Percentiles rank a stretch among this genome's conserved stretches.
Evolutionary conservation across 2,888 invertebrate genomes (phyloP).

Genomic region (Zootermopsis nevadensis): DNA sequence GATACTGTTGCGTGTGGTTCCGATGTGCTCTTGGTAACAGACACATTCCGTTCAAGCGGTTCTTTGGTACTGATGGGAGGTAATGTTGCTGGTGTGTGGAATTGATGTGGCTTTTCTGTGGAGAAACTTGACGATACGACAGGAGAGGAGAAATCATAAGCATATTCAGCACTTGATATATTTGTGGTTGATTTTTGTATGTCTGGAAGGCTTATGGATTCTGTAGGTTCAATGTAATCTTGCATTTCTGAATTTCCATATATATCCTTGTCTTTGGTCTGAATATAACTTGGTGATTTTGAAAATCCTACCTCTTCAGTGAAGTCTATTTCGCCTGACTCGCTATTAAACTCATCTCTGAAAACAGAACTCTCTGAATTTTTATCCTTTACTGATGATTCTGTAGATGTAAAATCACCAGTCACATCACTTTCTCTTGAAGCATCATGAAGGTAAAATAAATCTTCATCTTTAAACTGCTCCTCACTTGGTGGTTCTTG

Average conservation of each 20-base stretch:
- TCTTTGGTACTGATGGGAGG: background rate
- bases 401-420: background rate
- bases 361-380: background rate
- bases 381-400: background rate
- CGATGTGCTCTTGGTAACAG: no score
- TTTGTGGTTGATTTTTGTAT: background rate
- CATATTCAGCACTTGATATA: background rate
- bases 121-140: background rate
- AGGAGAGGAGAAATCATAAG: background rate
- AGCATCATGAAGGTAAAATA: background rate
- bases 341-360: background rate
- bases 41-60: no score
- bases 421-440: background rate
- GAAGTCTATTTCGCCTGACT: background rate
- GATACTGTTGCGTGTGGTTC: no score
- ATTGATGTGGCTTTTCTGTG: background rate
- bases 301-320: background rate
- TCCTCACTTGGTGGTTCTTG: slow-evolving; percentile 17
- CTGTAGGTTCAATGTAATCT: background rate
- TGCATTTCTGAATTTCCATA: background rate
- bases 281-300: background rate
- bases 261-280: background rate
- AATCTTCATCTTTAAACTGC: slow-evolving; percentile 34
- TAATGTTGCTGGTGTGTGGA: background rate
- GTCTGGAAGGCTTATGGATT: background rate